Evolutionary conservation across 2,113 vertebrate genomes (phyloP).

Genomic region (Boleophthalmus pectinirostris): DNA sequence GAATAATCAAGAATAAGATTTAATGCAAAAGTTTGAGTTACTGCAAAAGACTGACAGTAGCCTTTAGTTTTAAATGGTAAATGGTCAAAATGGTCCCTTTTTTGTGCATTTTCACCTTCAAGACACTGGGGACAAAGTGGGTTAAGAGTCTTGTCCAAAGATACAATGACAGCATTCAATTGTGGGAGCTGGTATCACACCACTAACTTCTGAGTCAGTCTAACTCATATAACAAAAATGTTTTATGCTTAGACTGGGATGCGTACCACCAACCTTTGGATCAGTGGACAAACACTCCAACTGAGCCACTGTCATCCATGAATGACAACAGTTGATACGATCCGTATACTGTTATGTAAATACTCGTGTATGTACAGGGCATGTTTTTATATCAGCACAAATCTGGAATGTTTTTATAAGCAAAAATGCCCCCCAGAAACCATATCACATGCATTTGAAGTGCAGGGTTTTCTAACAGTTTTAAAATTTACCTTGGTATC

Average conservation of each 20-base stretch:
- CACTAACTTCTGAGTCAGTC: too few relatives aligned
- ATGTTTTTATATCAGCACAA: constrained; percentile 41
- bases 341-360: constrained; percentile 3
- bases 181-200: too few relatives aligned
- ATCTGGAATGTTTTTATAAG: constrained; percentile 42
- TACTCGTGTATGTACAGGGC: constrained; percentile 18
- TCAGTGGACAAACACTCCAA: too few relatives aligned
- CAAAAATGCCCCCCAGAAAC: constrained; percentile 6
- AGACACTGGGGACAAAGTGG: too few relatives aligned
- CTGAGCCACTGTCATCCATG: neutral
- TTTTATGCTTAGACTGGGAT: too few relatives aligned
- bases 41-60: neutral
- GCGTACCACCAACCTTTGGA: too few relatives aligned
- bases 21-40: neutral
- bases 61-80: neutral
- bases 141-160: too few relatives aligned
- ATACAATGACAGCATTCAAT: too few relatives aligned
- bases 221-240: too few relatives aligned
- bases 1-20: too few relatives aligned
- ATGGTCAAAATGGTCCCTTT: too few relatives aligned
- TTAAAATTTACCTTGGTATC: constrained; percentile 81
- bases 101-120: too few relatives aligned
- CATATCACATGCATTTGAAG: neutral
- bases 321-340: neutral
- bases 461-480: neutral